These are phyloP conservation scores for Phania funesta DNA, from an alignment of 2,888 invertebrate genomes.

Conservation along the genomic window DNA sequence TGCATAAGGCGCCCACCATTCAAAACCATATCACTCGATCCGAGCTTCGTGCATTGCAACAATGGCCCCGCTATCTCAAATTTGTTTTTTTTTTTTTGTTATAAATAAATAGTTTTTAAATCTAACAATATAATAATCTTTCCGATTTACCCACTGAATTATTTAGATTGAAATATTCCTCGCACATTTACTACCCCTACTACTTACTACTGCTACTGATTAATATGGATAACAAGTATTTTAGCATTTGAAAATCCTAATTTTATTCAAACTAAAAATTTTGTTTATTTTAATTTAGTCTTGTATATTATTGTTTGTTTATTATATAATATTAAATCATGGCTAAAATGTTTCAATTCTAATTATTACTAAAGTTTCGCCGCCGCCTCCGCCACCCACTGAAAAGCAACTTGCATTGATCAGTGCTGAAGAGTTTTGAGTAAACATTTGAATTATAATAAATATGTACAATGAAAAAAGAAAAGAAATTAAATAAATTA, in stretches of 20 bases:
- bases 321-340: constrained; percentile 9
- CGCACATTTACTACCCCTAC: no score
- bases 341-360: background rate
- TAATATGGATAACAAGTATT: no score
- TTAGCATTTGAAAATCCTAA: no score
- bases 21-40: constrained; percentile 71
- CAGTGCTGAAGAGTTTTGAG: no score
- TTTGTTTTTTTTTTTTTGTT: constrained; percentile 76
- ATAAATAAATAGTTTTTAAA: constrained; percentile 37
- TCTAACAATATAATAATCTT: constrained; percentile 49
- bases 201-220: no score
- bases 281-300: constrained; percentile 46
- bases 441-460: background rate
- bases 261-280: no score
- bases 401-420: constrained; percentile 4
- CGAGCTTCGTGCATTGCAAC: constrained; percentile 70
- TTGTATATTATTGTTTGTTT: constrained; percentile 66
- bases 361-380: constrained; percentile 60
- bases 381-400: constrained; percentile 10
- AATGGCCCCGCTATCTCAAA: constrained; percentile 77
- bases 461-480: background rate
- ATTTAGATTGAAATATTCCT: constrained; percentile 26
- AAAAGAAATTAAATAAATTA: background rate
- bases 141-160: constrained; percentile 54
- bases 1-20: constrained; percentile 60